Conservation (phyloP, 2,888 invertebrate species). For the Drosophila recens region DNA sequence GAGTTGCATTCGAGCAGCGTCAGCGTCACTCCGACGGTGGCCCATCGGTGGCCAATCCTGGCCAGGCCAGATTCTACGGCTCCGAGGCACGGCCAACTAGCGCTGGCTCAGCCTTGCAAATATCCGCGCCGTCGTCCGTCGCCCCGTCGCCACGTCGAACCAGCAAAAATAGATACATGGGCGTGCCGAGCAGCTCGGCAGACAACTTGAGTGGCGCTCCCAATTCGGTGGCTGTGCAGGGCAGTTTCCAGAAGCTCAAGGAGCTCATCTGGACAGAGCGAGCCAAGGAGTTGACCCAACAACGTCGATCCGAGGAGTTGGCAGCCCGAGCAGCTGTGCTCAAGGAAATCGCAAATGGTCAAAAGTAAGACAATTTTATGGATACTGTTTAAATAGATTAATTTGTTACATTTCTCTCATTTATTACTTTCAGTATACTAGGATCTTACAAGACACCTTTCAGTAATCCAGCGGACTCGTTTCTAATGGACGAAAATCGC, state of each 20-base stretch:
- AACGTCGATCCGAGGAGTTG: conserved; percentile 90
- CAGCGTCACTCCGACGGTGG: conserved; percentile 85
- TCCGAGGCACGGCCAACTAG: conserved; percentile 68
- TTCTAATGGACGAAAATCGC: conserved; percentile 79
- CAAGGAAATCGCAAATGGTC: conserved; percentile 88
- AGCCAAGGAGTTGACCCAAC: conserved; percentile 91
- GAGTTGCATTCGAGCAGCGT: conserved; percentile 53
- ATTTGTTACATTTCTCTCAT: too few species aligned
- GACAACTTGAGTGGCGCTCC: conserved; percentile 44
- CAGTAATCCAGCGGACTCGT: conserved; percentile 50
- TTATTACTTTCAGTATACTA: conserved; percentile 48
- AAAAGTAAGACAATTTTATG: conserved; percentile 84
- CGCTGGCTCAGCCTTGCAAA: conserved; percentile 44
- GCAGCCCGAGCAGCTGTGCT: conserved; percentile 88
- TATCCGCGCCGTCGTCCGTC: not conserved
- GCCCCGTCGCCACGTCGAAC: conserved; percentile 59
- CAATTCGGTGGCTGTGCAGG: conserved; percentile 80
- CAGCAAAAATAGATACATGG: conserved; percentile 75
- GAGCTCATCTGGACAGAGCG: conserved; percentile 92
- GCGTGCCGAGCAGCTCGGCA: conserved; percentile 49
- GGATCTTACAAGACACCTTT: conserved; percentile 46
- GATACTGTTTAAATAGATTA: too few species aligned
- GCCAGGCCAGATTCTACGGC: conserved; percentile 85
- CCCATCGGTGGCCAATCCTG: conserved; percentile 37
- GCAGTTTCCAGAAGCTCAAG: conserved; percentile 91